A percentile compares a stretch with the other conserved stretches of the same genome.
These are phyloP conservation scores for Thaleichthys pacificus DNA, from an alignment of 2,797 vertebrate species.

Conservation along the genomic window DNA sequence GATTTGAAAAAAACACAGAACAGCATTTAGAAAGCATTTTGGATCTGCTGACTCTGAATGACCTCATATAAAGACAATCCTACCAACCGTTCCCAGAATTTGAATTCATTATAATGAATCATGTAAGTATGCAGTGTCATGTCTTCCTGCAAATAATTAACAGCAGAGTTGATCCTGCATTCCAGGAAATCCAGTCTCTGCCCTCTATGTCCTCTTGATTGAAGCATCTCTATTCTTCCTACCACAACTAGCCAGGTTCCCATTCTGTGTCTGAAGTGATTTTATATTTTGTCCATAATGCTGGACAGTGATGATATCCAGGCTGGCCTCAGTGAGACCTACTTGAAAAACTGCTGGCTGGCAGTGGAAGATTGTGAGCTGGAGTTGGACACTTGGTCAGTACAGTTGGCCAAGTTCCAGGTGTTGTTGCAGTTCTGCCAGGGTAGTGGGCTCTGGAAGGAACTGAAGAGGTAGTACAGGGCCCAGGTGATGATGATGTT, in stretches of 20 bases:
- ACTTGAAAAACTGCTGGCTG: constrained; percentile 81
- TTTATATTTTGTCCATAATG: neutral
- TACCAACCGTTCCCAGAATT: too few species aligned
- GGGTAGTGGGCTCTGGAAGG: constrained; percentile 72
- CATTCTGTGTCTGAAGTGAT: neutral
- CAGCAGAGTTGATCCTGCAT: neutral
- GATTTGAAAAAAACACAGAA: too few species aligned
- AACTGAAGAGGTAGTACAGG: constrained; percentile 80
- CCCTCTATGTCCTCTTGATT: too few species aligned
- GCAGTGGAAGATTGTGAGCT: constrained; percentile 64
- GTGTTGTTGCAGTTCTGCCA: constrained; percentile 80
- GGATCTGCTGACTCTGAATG: too few species aligned
- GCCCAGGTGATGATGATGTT: constrained; percentile 79
- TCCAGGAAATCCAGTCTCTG: too few species aligned
- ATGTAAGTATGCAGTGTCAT: too few species aligned
- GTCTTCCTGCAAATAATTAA: neutral
- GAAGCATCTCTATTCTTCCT: neutral
- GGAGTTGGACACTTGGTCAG: constrained; percentile 58
- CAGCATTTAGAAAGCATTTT: too few species aligned
- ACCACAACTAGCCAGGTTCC: neutral
- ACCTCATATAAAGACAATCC: too few species aligned
- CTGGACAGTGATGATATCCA: neutral
- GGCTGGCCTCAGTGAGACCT: neutral
- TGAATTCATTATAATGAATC: too few species aligned
- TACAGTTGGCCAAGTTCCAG: constrained; percentile 76